Conservation (phyloP, 2,113 vertebrate species). For the Opisthocomus hoazin region DNA sequence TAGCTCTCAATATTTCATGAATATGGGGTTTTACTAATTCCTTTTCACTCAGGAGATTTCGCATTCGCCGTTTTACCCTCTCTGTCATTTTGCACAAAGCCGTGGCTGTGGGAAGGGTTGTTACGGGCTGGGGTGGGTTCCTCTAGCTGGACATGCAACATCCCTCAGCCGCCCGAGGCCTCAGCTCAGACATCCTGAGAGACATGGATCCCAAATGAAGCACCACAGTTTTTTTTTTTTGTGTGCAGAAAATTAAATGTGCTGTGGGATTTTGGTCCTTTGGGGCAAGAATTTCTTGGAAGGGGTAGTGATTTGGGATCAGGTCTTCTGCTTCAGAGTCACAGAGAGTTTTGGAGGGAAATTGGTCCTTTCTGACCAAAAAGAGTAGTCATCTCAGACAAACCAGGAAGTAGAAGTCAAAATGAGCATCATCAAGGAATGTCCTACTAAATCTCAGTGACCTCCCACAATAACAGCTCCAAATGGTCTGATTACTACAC, state of each 20-base stretch:
- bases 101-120: neutral
- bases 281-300: neutral
- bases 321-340: neutral
- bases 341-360: neutral
- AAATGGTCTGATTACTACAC: neutral
- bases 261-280: neutral
- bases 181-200: neutral
- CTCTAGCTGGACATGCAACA: neutral
- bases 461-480: neutral
- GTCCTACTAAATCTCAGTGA: neutral
- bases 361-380: neutral
- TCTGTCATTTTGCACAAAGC: constrained; percentile 52
- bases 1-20: constrained; percentile 53
- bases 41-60: constrained; percentile 61
- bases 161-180: neutral
- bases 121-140: neutral
- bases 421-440: neutral
- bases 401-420: neutral
- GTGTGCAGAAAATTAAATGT: neutral
- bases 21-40: constrained; percentile 59
- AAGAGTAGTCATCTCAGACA: neutral
- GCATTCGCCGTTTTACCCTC: neutral
- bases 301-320: neutral
- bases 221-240: neutral
- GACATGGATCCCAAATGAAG: neutral